Conservation (phyloP, 2,113 vertebrate species). For the Gobiocypris rarus region DNA sequence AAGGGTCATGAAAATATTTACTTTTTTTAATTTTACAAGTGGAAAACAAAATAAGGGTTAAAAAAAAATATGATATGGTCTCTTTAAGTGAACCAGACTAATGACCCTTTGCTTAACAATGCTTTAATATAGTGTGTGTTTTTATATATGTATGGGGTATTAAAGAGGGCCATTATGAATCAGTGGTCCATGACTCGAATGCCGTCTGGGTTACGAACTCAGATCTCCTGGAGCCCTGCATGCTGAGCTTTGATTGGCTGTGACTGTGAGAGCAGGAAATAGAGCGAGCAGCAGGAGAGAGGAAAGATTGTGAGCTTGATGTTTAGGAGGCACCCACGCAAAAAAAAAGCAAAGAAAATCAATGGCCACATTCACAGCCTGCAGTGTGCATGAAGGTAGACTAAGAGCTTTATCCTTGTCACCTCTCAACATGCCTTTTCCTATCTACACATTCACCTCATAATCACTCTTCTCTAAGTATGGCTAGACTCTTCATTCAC, state of each 20-base stretch:
- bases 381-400: constrained; percentile 52
- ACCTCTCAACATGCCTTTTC: constrained; percentile 39
- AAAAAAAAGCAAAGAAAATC: constrained; percentile 56
- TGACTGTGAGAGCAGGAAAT: constrained; percentile 55
- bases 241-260: constrained; percentile 62
- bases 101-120: constrained; percentile 25
- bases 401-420: constrained; percentile 20
- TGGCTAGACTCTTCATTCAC: constrained; percentile 6
- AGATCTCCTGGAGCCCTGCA: constrained; percentile 47
- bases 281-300: constrained; percentile 58
- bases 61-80: neutral
- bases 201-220: constrained; percentile 50
- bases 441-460: constrained; percentile 55
- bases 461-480: constrained; percentile 32
- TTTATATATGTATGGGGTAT: constrained; percentile 24
- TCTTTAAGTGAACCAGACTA: neutral
- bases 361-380: constrained; percentile 62
- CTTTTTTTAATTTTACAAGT: neutral
- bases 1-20: neutral
- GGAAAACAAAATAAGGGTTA: neutral
- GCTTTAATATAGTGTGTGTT: constrained; percentile 37
- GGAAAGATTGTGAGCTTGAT: constrained; percentile 16
- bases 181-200: constrained; percentile 22
- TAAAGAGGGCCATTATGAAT: constrained; percentile 33
- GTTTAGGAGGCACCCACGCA: constrained; percentile 31